Conservation (phyloP, 2,797 vertebrate species). For the Brachyrhaphis roseni region DNA sequence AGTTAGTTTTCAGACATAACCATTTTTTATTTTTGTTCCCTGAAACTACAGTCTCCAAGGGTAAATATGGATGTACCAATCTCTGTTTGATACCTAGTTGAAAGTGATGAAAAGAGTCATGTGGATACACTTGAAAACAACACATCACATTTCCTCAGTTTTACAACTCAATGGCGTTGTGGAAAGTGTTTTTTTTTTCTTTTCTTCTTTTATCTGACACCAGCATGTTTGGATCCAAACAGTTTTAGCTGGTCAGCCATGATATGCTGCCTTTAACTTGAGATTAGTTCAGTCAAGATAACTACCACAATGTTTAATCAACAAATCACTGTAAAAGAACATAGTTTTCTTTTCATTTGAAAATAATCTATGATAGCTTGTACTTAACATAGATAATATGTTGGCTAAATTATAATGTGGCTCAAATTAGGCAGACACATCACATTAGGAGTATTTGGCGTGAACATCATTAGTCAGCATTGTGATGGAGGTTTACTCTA, state of each 20-base stretch:
- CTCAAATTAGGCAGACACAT: neutral
- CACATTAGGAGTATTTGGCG: neutral
- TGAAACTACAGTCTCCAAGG: neutral
- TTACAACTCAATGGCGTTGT: neutral
- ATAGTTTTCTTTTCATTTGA: neutral
- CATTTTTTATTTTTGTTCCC: neutral
- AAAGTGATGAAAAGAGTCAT: neutral
- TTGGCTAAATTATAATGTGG: too few relatives aligned
- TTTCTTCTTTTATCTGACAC: neutral
- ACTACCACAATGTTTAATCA: neutral
- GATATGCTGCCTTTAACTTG: neutral
- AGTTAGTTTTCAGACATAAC: neutral
- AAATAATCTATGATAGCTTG: neutral
- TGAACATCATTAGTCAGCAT: neutral
- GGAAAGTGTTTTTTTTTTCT: neutral
- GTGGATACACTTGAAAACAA: neutral
- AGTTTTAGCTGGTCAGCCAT: neutral
- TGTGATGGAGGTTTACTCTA: too few relatives aligned
- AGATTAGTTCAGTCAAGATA: neutral
- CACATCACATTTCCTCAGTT: neutral
- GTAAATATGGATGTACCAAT: neutral
- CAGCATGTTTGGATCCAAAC: neutral
- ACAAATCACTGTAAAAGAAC: neutral
- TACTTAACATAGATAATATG: neutral
- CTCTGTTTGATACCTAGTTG: neutral